Conservation (phyloP, 1,140 invertebrate species). For the Sitodiplosis mosellana region DNA sequence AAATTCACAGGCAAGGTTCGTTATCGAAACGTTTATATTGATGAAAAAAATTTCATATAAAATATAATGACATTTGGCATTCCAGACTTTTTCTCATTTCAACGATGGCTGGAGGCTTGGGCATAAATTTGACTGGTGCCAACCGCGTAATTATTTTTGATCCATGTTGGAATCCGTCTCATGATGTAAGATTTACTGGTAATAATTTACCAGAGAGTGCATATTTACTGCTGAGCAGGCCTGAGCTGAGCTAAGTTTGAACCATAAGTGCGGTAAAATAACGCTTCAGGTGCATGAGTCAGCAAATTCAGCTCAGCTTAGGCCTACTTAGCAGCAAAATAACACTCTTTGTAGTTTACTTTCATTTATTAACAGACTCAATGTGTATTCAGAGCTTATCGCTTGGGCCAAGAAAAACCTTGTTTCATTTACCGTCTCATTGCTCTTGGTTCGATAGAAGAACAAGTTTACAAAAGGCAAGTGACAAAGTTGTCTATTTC, state of each 20-base stretch:
- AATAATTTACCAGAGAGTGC: background rate
- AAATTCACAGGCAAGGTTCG: conserved; percentile 44
- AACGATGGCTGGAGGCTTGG: conserved; percentile 85
- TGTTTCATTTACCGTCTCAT: conserved; percentile 93
- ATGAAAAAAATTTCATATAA: background rate
- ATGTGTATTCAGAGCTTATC: conserved; percentile 81
- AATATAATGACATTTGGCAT: background rate
- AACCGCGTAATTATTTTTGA: conserved; percentile 98
- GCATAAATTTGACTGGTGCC: conserved; percentile 87
- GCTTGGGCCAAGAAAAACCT: conserved; percentile 81
- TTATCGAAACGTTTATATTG: background rate
- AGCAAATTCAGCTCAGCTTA: too few species aligned
- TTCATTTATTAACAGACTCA: conserved; percentile 43
- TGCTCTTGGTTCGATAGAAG: conserved; percentile 89
- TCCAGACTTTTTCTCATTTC: conserved; percentile 80
- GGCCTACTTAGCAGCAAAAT: too few species aligned
- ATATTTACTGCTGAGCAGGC: too few species aligned
- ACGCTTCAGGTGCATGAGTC: too few species aligned
- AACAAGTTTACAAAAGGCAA: conserved; percentile 93
- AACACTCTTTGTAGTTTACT: too few species aligned
- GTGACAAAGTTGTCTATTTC: conserved; percentile 88
- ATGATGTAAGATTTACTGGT: conserved; percentile 36
- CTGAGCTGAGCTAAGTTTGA: too few species aligned
- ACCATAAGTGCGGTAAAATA: too few species aligned
- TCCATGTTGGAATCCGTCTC: conserved; percentile 94